phyloP scores from a whole-genome alignment of 2,888 invertebrate species.

The Gymnocheta viridis region DNA sequence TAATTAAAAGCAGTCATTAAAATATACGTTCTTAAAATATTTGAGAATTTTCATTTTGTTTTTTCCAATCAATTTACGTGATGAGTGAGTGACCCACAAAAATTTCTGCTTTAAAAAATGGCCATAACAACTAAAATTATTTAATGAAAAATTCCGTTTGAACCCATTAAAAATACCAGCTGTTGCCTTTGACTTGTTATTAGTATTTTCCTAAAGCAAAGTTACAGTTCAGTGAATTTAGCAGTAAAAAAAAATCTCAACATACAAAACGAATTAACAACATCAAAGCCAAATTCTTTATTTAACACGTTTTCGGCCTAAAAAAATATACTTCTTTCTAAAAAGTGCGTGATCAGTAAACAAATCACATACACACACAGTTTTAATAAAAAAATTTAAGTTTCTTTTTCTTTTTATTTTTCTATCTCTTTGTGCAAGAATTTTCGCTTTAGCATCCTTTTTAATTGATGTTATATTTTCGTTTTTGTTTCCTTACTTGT shows the following conservation, averaged over 20 bases:
- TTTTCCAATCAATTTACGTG: not conserved
- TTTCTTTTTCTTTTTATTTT: not conserved
- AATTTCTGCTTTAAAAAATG: not conserved
- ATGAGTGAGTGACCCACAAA: not conserved
- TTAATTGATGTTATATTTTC: constrained; percentile 50
- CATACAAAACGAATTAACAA: not conserved
- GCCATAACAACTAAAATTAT: not conserved
- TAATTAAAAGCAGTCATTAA: constrained; percentile 1
- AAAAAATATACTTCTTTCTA: constrained; percentile 12
- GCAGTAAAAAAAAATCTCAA: not conserved
- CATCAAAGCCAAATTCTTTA: constrained; percentile 54
- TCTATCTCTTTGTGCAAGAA: not conserved
- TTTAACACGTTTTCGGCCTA: constrained; percentile 41
- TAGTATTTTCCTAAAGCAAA: constrained; percentile 22
- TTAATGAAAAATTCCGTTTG: not conserved
- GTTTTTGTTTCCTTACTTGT: not conserved
- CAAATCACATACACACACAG: not conserved
- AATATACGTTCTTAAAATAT: not conserved
- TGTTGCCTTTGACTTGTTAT: constrained; percentile 2
- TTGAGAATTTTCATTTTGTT: not conserved
- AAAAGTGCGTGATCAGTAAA: constrained; percentile 46
- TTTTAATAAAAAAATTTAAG: not conserved
- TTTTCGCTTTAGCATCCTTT: constrained; percentile 31
- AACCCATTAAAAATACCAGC: not conserved
- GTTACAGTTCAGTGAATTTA: constrained; percentile 49